Percentiles rank a stretch among this genome's conserved stretches.
Evolutionary conservation across 1,140 invertebrate species (phyloP).

Genomic region (Hesperophylax magnus): DNA sequence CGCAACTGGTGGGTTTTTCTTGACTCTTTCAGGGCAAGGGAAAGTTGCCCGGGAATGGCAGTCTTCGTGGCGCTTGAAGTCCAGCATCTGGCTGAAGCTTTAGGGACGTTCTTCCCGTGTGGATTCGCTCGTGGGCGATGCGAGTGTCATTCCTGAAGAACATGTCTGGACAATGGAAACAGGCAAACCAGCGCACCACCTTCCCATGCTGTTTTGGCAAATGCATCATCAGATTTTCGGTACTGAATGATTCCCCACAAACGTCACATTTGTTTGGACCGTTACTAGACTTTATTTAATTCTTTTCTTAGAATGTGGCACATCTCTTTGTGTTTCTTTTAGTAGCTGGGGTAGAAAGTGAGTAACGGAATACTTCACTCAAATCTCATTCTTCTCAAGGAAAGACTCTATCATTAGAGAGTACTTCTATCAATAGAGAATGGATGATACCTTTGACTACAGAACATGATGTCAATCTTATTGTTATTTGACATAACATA

Average conservation of each 20-base stretch:
- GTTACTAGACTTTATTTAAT: no score
- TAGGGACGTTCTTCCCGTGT: slow-evolving; percentile 12
- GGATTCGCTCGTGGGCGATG: slow-evolving; percentile 1
- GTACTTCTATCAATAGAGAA: no score
- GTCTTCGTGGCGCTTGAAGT: slow-evolving; percentile 1
- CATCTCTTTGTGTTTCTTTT: slow-evolving; percentile 6
- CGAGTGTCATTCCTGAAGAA: background rate
- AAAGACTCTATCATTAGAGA: no score
- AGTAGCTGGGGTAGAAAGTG: no score
- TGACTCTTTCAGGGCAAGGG: background rate
- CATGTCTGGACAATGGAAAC: background rate
- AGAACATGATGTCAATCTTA: no score
- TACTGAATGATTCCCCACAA: background rate
- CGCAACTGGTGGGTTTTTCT: background rate
- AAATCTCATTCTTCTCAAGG: no score
- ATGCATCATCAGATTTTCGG: background rate
- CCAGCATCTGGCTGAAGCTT: background rate
- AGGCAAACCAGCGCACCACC: background rate
- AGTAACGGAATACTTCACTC: no score
- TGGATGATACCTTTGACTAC: no score
- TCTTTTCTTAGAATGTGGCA: background rate
- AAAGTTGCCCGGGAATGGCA: background rate
- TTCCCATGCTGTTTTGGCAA: background rate
- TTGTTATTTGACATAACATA: no score
- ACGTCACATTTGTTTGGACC: background rate